Percentiles rank a stretch among this genome's conserved stretches.
phyloP scores from a whole-genome alignment of 2,113 vertebrate genomes.

The Tretioscincus oriximinensis region DNA sequence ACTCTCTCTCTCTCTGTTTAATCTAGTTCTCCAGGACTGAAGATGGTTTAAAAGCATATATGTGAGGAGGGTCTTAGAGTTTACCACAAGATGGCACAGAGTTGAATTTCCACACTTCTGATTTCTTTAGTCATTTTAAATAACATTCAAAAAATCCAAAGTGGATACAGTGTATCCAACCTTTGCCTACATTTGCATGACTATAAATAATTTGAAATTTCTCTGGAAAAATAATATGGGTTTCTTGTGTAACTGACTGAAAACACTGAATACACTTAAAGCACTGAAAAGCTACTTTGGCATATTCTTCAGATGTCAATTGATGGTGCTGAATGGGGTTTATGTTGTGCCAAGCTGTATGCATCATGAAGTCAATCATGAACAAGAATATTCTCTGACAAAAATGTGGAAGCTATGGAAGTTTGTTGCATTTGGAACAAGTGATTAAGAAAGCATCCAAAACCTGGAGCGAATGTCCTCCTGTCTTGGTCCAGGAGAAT shows the following conservation, averaged over 20 bases:
- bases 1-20: no score
- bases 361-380: background rate
- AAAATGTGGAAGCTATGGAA: background rate
- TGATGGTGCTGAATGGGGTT: background rate
- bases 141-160: background rate
- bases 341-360: background rate
- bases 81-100: background rate
- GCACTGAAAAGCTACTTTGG: background rate
- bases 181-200: background rate
- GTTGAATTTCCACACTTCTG: background rate
- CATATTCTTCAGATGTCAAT: background rate
- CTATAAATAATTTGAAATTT: background rate
- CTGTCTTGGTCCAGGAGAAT: background rate
- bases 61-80: no score
- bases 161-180: background rate
- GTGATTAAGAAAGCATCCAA: background rate
- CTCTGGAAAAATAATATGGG: background rate
- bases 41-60: no score
- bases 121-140: background rate
- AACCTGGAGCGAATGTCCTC: background rate
- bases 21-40: no score
- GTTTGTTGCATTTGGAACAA: background rate
- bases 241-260: background rate
- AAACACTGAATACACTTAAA: background rate
- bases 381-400: background rate